Percentiles rank a stretch among this genome's conserved stretches.
Conservation (phyloP, 2,113 vertebrate genomes). For the Cromileptes altivelis region DNA sequence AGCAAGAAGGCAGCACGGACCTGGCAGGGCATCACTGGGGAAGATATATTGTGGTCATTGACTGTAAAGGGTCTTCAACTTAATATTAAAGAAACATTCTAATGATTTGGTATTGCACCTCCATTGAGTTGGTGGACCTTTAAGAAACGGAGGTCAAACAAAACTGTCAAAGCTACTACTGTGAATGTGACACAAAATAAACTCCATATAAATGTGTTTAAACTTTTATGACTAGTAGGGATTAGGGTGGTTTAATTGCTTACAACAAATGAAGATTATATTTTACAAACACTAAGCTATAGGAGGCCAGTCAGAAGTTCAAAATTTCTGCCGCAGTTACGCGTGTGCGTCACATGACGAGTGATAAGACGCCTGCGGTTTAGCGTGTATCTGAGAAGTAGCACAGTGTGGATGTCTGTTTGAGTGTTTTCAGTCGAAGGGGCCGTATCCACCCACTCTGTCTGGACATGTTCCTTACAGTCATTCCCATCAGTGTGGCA, state of each 20-base stretch:
- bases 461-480: constrained; percentile 69
- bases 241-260: background rate
- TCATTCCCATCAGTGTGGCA: constrained; percentile 65
- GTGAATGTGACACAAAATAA: background rate
- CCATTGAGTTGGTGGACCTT: background rate
- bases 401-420: constrained; percentile 26
- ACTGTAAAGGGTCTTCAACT: background rate
- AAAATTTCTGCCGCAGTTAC: background rate
- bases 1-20: background rate
- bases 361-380: constrained; percentile 32
- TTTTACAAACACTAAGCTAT: background rate
- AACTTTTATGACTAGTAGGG: background rate
- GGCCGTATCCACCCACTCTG: constrained; percentile 68
- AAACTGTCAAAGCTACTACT: background rate
- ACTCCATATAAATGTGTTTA: background rate
- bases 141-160: background rate
- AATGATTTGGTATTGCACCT: background rate
- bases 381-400: constrained; percentile 49
- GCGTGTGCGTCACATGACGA: constrained; percentile 29
- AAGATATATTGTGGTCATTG: background rate
- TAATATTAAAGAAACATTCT: background rate
- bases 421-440: constrained; percentile 46
- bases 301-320: background rate
- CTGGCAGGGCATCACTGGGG: no score
- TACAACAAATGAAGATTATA: background rate